Evolutionary conservation across 2,797 vertebrate genomes (phyloP).

Genomic region (Phrynocephalus vlangalii): DNA sequence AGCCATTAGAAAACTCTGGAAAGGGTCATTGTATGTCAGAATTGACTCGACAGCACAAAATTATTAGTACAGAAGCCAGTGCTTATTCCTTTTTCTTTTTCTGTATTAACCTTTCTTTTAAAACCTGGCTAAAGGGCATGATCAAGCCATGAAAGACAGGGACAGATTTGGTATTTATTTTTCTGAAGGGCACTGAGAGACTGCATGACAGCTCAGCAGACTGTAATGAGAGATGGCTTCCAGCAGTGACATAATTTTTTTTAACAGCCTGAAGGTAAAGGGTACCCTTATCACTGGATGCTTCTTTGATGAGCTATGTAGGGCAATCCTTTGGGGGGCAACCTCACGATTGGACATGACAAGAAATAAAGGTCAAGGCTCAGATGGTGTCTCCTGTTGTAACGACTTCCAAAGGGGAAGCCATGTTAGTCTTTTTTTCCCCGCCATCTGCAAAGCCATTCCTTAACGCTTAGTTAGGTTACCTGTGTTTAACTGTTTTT

Average conservation of each 20-base stretch:
- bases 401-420: neutral
- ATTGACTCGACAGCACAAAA: too few species aligned
- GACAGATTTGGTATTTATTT: neutral
- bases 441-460: too few species aligned
- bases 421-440: too few species aligned
- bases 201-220: neutral
- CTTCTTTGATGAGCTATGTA: neutral
- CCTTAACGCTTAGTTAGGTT: too few species aligned
- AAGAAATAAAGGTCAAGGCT: neutral
- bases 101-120: too few species aligned
- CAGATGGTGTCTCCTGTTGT: neutral
- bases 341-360: neutral
- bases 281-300: neutral
- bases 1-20: too few species aligned
- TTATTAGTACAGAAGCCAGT: too few species aligned
- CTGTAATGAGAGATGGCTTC: neutral
- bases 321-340: neutral
- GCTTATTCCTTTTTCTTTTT: too few species aligned
- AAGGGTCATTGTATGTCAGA: too few species aligned
- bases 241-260: neutral
- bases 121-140: neutral
- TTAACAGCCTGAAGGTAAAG: neutral
- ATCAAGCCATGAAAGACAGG: neutral
- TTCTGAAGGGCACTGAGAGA: neutral
- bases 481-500: too few species aligned